Evolutionary conservation across 2,113 vertebrate genomes (phyloP), one percentile per base, ranked within the genome.

Genomic region (Leiothrix lutea): DNA sequence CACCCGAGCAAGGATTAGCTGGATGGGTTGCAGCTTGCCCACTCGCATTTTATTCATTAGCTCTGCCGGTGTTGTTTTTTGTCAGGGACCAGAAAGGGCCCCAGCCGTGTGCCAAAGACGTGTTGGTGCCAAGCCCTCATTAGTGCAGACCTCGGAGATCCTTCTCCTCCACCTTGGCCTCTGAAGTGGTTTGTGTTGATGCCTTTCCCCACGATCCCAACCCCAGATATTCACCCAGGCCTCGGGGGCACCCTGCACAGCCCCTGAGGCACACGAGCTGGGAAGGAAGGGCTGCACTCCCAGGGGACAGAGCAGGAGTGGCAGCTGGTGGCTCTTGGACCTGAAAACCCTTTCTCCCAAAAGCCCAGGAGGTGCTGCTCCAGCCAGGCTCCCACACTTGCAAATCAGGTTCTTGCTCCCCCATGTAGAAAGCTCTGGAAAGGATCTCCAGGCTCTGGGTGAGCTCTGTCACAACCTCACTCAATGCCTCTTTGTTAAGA

Each of bases 401-500:
- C 80, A 84, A 19, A 88, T 83, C 92, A 84, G 72, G 88, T 86
- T 77, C 80, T 86, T 62, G 85, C 88, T 90, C 82, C 88, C 89
- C 79, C 56, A 2, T 56, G 40, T 0, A 97, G 94, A 89, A 92
- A 91, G 90, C 54, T 91, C 81, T 95, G 91, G 89, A 89, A 92
- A 89, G 10, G 48, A 74, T 93, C 79, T 83, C 78, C 80, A 71
- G 89, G 90, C 86, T 53, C 44, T 42, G 38, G 80, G 13, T 19
- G 62, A 92, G 77, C 93, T 96, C 78, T 95, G 95, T 88, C 92
- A 94, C 92, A 92, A 89, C 79, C 36, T 3, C 82, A 26, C 40
- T 97, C 95, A 94, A 96, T 86, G 88, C 54, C 66, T 92, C 95
- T 95, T 96, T 97, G 94, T 97, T 93, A 60, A 67, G 69, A 81